phyloP scores from a whole-genome alignment of 2,797 vertebrate species.

The Selene dorsalis region DNA sequence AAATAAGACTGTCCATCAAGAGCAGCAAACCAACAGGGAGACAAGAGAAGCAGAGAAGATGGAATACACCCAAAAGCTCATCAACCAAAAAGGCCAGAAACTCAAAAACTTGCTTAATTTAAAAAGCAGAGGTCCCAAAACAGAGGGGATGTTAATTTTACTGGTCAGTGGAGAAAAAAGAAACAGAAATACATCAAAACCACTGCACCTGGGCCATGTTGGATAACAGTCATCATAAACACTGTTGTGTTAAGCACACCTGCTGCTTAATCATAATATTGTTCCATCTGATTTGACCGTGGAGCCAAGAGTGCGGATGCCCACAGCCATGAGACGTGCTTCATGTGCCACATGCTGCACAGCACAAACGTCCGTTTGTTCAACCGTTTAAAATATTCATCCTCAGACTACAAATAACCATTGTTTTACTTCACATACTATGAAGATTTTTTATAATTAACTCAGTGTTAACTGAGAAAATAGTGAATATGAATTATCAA shows the following conservation, averaged over 20 bases:
- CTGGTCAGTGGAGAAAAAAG: background rate
- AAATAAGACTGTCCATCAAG: slow-evolving; percentile 3
- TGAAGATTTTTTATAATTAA: background rate
- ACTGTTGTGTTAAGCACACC: slow-evolving; percentile 34
- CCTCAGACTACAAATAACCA: background rate
- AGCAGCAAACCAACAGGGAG: slow-evolving; percentile 13
- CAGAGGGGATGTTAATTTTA: slow-evolving; percentile 11
- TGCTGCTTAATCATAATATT: slow-evolving; percentile 33
- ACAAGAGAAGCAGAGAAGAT: slow-evolving; percentile 7
- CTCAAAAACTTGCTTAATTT: slow-evolving; percentile 2
- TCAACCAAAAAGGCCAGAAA: background rate
- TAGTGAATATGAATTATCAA: background rate
- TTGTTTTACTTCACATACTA: background rate
- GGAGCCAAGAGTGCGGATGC: slow-evolving; percentile 24
- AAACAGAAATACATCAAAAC: background rate
- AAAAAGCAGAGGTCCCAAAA: slow-evolving; percentile 7
- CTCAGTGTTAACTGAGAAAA: background rate
- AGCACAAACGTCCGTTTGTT: slow-evolving; percentile 15
- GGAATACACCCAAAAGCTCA: slow-evolving; percentile 16
- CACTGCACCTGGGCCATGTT: slow-evolving; percentile 25
- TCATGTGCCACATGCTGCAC: background rate
- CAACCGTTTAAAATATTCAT: slow-evolving; percentile 1
- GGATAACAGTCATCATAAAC: slow-evolving; percentile 41
- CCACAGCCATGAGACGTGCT: slow-evolving; percentile 15
- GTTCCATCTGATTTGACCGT: slow-evolving; percentile 24